Evolutionary conservation across 2,797 vertebrate species (phyloP).

Genomic region (Austrolebias charrua): DNA sequence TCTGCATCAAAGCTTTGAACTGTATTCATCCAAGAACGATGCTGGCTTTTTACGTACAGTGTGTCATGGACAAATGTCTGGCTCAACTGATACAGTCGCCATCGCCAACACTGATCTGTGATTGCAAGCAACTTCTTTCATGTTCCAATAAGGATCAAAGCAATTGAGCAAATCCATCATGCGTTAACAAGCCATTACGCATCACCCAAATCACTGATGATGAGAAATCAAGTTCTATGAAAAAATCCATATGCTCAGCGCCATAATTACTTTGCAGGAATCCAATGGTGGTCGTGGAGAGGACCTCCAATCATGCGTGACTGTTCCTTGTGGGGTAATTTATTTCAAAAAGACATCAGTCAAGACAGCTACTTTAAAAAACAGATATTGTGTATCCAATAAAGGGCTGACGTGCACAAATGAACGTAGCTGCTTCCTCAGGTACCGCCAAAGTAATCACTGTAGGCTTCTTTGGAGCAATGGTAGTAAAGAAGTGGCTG

Average conservation of each 20-base stretch:
- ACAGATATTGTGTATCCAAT: conserved; percentile 41
- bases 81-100: conserved; percentile 33
- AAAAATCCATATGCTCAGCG: conserved; percentile 70
- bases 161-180: conserved; percentile 70
- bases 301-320: conserved; percentile 54
- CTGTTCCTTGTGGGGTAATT: conserved; percentile 34
- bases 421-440: conserved; percentile 34
- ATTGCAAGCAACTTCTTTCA: conserved; percentile 67
- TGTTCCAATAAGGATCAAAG: conserved; percentile 60
- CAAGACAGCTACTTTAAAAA: conserved; percentile 28
- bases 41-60: conserved; percentile 23
- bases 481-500: conserved; percentile 55
- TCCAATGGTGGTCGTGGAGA: conserved; percentile 36
- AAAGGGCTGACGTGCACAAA: conserved; percentile 28
- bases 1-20: conserved; percentile 37
- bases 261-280: conserved; percentile 73
- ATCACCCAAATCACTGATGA: conserved; percentile 64
- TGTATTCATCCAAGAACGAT: conserved; percentile 27
- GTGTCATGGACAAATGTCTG: conserved; percentile 35
- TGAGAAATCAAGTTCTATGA: conserved; percentile 71
- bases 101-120: conserved; percentile 69
- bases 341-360: conserved; percentile 42
- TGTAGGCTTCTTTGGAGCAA: conserved; percentile 42
- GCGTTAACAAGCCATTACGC: conserved; percentile 68
- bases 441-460: conserved; percentile 38